Percentiles rank a stretch among this genome's conserved stretches.
These are phyloP conservation scores for Thalassaphorura encarpata DNA, from an alignment of 1,140 invertebrate species.

Conservation along the genomic window DNA sequence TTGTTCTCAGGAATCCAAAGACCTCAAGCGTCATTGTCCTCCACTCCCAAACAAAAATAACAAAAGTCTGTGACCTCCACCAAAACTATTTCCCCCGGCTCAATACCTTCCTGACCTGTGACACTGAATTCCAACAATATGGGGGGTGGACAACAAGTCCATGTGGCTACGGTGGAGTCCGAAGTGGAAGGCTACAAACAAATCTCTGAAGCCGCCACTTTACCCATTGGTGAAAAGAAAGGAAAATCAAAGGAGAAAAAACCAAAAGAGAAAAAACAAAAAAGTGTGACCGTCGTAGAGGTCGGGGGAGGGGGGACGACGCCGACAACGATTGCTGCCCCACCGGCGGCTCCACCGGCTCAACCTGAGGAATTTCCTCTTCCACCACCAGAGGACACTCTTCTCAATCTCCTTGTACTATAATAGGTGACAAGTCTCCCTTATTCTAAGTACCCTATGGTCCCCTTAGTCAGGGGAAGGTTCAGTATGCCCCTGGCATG, in stretches of 20 bases:
- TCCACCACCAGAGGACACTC: constrained; percentile 31
- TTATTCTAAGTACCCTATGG: no score
- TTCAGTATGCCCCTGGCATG: no score
- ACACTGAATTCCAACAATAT: no score
- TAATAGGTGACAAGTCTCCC: no score
- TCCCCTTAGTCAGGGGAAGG: no score
- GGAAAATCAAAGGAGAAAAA: constrained; percentile 28
- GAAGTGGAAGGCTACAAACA: constrained; percentile 31
- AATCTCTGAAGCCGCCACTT: constrained; percentile 30
- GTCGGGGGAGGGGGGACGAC: constrained; percentile 12
- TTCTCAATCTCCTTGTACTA: constrained; percentile 30
- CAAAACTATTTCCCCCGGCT: no score
- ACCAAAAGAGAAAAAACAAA: constrained; percentile 27
- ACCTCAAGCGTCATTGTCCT: background rate
- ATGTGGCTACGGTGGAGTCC: constrained; percentile 67
- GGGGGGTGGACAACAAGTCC: constrained; percentile 63
- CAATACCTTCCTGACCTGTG: background rate
- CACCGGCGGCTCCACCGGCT: constrained; percentile 11
- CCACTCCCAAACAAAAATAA: no score
- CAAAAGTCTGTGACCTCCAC: constrained; percentile 31
- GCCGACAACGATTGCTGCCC: constrained; percentile 14
- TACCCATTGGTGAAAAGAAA: constrained; percentile 29
- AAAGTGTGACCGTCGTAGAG: constrained; percentile 31
- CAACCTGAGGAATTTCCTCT: constrained; percentile 31
- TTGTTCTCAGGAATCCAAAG: background rate